Base-by-base conservation (phyloP, 1,140 invertebrate genomes). In the Drosophila nigrodunni region DNA sequence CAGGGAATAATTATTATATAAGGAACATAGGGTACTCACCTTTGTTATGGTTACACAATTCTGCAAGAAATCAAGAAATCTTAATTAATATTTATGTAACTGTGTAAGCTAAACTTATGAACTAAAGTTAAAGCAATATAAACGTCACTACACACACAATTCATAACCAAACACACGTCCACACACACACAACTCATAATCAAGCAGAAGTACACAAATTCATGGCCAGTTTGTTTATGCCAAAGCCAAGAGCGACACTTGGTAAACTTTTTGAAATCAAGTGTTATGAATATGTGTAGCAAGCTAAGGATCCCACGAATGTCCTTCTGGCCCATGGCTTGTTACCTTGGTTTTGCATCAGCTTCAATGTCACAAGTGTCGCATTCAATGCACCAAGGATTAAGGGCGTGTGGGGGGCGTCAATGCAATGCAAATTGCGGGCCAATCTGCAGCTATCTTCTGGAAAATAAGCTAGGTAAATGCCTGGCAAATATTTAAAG, bases 341-440 rank as follows among this genome's bases (percentile, higher is more conserved):
- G 41, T 65, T 44, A 77, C 81, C 81, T 83, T 80, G 81, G 37
- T 57, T 65, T 54, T 82, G 62, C 80, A 46, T 37, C 37, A 25
- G 13, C 39, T 67, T 80, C 78, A 80, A 76, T 80, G 78, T 50
- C 66, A 61, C 66, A 49, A 66, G 66, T 75, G 80, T 83, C 64
- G 43, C 50, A 30, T 49, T 66, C 52, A 66, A 72, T 73, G 47
- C 15, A 37, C 13, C 50, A 7, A 35, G 49, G 11, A 34, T 30
- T 30, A 67, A 55, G 50, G 4, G 10, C 18, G 8, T 2, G 15
- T 37, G 18, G 25, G 34, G 13, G 25, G 11, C 50, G 25, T 30
- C 0, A 52, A 6, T 25, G 44, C 46, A 49, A 54, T 21, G 30
- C 58, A 64, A 55, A 25, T 47, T 37, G 65, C 71, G 43, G 35